These are phyloP conservation scores for Amblyjoppa fuscipennis DNA, from an alignment of 2,888 invertebrate species.

Conservation along the genomic window DNA sequence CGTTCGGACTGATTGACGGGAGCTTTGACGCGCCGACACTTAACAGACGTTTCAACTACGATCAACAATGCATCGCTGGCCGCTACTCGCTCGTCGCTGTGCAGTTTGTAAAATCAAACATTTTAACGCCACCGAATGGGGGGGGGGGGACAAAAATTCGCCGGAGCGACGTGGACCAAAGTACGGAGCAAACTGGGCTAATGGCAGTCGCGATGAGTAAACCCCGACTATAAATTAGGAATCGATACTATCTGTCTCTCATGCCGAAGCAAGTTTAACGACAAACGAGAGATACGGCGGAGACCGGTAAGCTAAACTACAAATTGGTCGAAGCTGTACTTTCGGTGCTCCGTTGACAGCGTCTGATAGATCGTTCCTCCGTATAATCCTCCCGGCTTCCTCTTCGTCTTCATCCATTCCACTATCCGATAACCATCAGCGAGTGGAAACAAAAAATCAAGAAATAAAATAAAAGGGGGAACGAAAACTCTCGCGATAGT, in stretches of 20 bases:
- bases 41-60: conserved; percentile 31
- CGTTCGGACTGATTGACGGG: conserved; percentile 52
- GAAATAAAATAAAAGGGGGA: background rate
- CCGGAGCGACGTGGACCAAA: conserved; percentile 11
- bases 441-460: background rate
- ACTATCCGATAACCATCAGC: conserved; percentile 28
- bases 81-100: background rate
- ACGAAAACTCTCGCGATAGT: background rate
- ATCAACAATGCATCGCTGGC: background rate
- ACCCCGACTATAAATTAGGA: conserved; percentile 63
- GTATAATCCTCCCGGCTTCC: conserved; percentile 28
- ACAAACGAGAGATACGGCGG: conserved; percentile 45
- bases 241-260: conserved; percentile 62
- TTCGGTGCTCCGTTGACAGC: conserved; percentile 60
- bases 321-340: conserved; percentile 64
- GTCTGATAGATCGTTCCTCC: conserved; percentile 62
- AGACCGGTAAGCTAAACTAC: conserved; percentile 65
- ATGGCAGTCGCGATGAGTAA: conserved; percentile 54
- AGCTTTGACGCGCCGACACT: conserved; percentile 47
- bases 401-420: conserved; percentile 30
- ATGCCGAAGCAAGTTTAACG: conserved; percentile 47
- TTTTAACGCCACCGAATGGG: conserved; percentile 22
- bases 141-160: conserved; percentile 21
- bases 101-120: conserved; percentile 15
- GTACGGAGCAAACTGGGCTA: conserved; percentile 64